These are phyloP conservation scores for Glandiceps talaboti DNA, from an alignment of 53 echinoderm and acorn worm species.

Conservation along the genomic window DNA sequence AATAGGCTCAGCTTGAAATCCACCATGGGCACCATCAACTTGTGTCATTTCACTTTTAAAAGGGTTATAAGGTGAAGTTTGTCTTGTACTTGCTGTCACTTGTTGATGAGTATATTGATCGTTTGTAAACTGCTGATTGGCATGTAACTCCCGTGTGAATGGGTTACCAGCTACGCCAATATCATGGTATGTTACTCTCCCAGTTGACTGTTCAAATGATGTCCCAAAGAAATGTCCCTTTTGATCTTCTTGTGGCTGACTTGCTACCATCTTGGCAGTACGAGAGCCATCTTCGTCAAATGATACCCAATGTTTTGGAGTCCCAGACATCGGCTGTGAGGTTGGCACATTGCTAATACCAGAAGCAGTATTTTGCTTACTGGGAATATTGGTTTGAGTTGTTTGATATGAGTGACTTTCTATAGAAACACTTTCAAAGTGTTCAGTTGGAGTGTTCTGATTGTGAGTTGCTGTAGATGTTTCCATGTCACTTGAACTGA, in stretches of 20 bases:
- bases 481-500: background rate
- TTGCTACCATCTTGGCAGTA: background rate
- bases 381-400: background rate
- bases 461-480: background rate
- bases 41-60: no score
- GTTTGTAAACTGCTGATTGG: no score
- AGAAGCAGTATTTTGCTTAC: no score
- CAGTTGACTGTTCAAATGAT: background rate
- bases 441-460: background rate
- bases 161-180: slow-evolving; percentile 43
- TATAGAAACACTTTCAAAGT: no score
- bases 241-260: background rate
- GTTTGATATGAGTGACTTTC: no score
- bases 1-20: background rate
- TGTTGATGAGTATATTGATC: no score
- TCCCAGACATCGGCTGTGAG: background rate
- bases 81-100: background rate
- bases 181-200: background rate
- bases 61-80: background rate
- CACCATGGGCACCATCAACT: background rate
- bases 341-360: no score
- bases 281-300: background rate
- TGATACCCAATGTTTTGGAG: background rate
- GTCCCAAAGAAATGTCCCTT: background rate
- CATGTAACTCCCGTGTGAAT: slow-evolving; percentile 46